A percentile compares a stretch with the other conserved stretches of the same genome.
Evolutionary conservation across 2,113 vertebrate genomes (phyloP).

Genomic region (Carassius carassius): DNA sequence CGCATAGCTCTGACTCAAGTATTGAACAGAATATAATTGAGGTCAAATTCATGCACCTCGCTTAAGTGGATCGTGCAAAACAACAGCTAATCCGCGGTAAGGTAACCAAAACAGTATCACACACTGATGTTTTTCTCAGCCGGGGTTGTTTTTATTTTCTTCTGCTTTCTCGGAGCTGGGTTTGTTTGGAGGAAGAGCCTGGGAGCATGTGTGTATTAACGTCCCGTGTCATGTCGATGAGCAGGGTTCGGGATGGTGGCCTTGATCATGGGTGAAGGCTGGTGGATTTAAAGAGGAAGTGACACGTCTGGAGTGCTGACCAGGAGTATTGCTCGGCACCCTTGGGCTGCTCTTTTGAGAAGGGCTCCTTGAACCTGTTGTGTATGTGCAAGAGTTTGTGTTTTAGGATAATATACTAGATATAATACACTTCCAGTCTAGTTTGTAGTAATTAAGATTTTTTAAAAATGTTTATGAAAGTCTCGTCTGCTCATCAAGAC

Average conservation of each 20-base stretch:
- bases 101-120: not conserved
- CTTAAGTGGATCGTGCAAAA: slow-evolving; percentile 18
- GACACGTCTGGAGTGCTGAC: slow-evolving; percentile 76
- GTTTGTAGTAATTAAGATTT: no score
- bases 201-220: slow-evolving; percentile 58
- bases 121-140: not conserved
- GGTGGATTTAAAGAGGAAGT: slow-evolving; percentile 67
- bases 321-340: slow-evolving; percentile 62
- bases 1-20: not conserved
- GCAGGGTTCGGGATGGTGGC: slow-evolving; percentile 57
- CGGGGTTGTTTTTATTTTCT: not conserved
- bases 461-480: no score
- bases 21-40: slow-evolving; percentile 1
- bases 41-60: not conserved
- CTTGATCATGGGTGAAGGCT: slow-evolving; percentile 62
- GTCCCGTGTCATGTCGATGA: slow-evolving; percentile 70
- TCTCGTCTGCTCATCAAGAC: not conserved
- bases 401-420: slow-evolving; percentile 56
- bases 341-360: slow-evolving; percentile 66
- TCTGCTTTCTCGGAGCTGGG: not conserved
- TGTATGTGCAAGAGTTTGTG: slow-evolving; percentile 55
- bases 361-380: slow-evolving; percentile 31
- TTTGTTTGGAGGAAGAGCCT: slow-evolving; percentile 36
- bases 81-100: not conserved
- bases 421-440: not conserved